Evolutionary conservation across 2,888 invertebrate genomes (phyloP), one percentile per base, ranked within the genome.

Genomic region (Yponomeuta cagnagella): DNA sequence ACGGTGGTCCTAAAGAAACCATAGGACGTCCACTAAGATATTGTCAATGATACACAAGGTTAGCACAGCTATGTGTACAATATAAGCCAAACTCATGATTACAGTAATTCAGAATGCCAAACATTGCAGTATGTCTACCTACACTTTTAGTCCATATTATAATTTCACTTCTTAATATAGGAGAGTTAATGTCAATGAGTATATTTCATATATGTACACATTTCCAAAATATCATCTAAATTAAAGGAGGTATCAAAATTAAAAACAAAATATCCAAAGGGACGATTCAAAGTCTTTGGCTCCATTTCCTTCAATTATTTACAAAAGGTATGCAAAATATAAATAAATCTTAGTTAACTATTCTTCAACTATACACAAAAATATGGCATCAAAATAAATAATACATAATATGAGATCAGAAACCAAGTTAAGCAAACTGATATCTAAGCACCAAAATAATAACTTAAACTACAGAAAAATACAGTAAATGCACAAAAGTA

Each of bases 301-400:
- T 84, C 80, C 80, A 82, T 81, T 84, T 80, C 75, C 74, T 77
- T 80, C 77, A 80, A 80, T 78, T 80, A 84, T 76, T 76, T 76
- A 78, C 80, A 77, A 78, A 70, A 70, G 23, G 30, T 67, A 70
- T 63, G 52, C 63, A 70, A 63, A 71, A 70, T 70, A 68, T 74
- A 82, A 86, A 86, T 85, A 88, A 87, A 86, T 84, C 78, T 80
- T 86, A 84, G 82, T 78, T 77, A 78, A 83, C 82, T 84, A 85
- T 88, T 88, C 10, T 6, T 15, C 52, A 8, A 87, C 84, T 86
- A 85, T 80, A 85, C 82, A 82, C 82, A 58, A 86, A 76, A 85
- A 86, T 90, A 91, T 92, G 92, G 91, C 91, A 90, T 88, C 89
- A 89, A 89, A 87, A 90, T 90, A 91, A 90, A 90, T 90, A 91